These are phyloP conservation scores for Trematocara unimaculatum DNA, from an alignment of 2,113 vertebrate species.

Conservation along the genomic window DNA sequence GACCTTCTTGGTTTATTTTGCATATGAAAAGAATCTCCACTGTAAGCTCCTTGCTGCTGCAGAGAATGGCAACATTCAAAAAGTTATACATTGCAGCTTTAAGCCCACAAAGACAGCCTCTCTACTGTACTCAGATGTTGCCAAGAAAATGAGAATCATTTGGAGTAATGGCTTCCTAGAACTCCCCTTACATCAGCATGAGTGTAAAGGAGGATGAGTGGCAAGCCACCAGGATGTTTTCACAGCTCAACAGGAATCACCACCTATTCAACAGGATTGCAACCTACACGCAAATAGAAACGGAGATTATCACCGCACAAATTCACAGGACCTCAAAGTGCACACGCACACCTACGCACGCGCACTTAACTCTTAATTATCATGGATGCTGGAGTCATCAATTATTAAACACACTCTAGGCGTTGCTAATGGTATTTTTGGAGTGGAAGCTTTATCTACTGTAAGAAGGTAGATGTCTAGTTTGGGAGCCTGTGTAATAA, in stretches of 20 bases:
- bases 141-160: slow-evolving; percentile 37
- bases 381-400: slow-evolving; percentile 48
- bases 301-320: not conserved
- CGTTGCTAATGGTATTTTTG: slow-evolving; percentile 64
- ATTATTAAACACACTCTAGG: slow-evolving; percentile 62
- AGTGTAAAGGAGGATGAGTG: slow-evolving; percentile 36
- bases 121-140: not conserved
- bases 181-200: slow-evolving; percentile 39
- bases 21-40: slow-evolving; percentile 2
- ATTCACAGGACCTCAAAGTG: not conserved
- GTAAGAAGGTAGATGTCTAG: slow-evolving; percentile 60
- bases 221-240: slow-evolving; percentile 43
- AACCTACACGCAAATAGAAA: slow-evolving; percentile 8
- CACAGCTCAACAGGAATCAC: slow-evolving; percentile 44
- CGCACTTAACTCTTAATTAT: slow-evolving; percentile 66
- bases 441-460: slow-evolving; percentile 58
- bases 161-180: slow-evolving; percentile 54
- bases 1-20: not conserved
- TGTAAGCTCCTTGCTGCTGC: not conserved
- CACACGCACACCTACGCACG: not conserved
- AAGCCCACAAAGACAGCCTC: not conserved
- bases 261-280: slow-evolving; percentile 15
- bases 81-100: slow-evolving; percentile 16
- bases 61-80: not conserved
- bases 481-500: slow-evolving; percentile 58